Evolutionary conservation across 2,113 vertebrate genomes (phyloP).

Genomic region (Oryzias melastigma): DNA sequence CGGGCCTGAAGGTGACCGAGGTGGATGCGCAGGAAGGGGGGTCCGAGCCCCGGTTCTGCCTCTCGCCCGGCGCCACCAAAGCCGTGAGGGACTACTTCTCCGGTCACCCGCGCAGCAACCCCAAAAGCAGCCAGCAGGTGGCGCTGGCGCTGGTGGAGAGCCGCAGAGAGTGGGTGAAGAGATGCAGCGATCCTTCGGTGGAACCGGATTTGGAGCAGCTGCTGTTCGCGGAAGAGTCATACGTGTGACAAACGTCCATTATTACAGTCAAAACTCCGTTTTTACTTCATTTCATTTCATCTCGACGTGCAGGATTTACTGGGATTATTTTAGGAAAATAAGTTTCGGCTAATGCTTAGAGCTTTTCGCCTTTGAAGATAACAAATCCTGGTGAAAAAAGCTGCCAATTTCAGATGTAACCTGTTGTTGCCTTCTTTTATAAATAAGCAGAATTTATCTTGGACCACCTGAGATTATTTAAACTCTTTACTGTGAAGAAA

Average conservation of each 20-base stretch:
- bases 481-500: not conserved
- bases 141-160: constrained; percentile 67
- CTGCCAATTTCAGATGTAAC: constrained; percentile 38
- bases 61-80: constrained; percentile 66
- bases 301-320: too few species aligned
- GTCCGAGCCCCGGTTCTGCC: constrained; percentile 54
- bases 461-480: not conserved
- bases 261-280: too few species aligned
- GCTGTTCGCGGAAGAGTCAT: constrained; percentile 81
- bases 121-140: constrained; percentile 71
- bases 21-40: constrained; percentile 24
- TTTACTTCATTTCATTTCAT: too few species aligned
- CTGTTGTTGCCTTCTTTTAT: constrained; percentile 48
- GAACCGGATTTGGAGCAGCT: constrained; percentile 81
- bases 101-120: constrained; percentile 55
- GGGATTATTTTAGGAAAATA: not conserved
- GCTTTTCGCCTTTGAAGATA: not conserved
- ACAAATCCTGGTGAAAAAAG: not conserved
- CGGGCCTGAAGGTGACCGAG: constrained; percentile 48
- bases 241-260: constrained; percentile 35
- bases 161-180: constrained; percentile 72
- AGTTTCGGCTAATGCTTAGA: not conserved
- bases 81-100: constrained; percentile 68
- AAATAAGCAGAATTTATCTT: not conserved
- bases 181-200: constrained; percentile 73